These are phyloP conservation scores for Lacerta bilineata DNA, from an alignment of 2,797 vertebrate species.

Conservation along the genomic window DNA sequence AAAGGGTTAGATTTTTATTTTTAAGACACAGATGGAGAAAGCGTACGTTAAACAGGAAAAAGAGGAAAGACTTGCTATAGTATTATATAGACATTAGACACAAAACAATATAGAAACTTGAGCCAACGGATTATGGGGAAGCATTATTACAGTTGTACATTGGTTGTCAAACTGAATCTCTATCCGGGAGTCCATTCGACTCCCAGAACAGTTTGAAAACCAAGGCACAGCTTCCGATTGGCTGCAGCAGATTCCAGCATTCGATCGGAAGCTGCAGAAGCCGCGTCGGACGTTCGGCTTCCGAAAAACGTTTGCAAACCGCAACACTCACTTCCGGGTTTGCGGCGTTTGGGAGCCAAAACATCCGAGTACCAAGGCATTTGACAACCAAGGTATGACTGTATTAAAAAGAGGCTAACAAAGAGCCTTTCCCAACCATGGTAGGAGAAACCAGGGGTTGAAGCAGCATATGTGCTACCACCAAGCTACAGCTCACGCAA, in stretches of 20 bases:
- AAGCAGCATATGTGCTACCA: neutral
- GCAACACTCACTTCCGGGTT: too few relatives aligned
- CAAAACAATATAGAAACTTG: neutral
- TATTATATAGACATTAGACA: neutral
- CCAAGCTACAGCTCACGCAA: neutral
- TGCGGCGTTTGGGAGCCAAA: too few relatives aligned
- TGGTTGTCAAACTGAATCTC: neutral
- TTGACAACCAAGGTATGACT: too few relatives aligned
- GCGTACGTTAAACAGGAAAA: neutral
- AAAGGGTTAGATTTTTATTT: neutral
- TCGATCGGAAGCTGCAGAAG: too few relatives aligned
- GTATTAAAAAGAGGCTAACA: neutral
- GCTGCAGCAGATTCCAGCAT: too few relatives aligned
- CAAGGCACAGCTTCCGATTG: too few relatives aligned
- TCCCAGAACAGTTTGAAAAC: too few relatives aligned
- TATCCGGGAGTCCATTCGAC: too few relatives aligned
- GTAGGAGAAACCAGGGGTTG: neutral
- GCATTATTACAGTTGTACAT: neutral
- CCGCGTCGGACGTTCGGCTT: rapidly evolving
- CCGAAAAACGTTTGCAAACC: too few relatives aligned
- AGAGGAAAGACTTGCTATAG: neutral
- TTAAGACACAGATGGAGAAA: neutral
- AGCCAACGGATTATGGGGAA: neutral
- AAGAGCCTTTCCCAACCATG: neutral
- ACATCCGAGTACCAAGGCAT: too few relatives aligned